These are phyloP conservation scores for Lycophotia porphyrea DNA, from an alignment of 2,888 invertebrate species.

Conservation along the genomic window DNA sequence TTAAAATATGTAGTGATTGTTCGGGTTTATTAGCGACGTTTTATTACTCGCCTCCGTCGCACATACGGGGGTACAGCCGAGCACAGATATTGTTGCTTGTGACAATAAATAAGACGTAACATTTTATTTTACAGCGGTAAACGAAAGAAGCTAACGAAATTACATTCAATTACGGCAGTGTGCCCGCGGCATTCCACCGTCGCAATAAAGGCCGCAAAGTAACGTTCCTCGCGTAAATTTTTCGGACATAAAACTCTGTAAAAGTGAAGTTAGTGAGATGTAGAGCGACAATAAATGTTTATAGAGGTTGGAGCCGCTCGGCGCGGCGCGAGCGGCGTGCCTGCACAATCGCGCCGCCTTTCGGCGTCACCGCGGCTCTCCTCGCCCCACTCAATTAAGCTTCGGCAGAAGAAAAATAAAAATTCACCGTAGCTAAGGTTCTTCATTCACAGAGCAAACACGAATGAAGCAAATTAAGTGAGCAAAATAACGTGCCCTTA, in stretches of 20 bases:
- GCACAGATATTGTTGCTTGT: slow-evolving; percentile 83
- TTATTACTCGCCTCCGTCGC: slow-evolving; percentile 73
- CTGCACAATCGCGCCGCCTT: slow-evolving; percentile 18
- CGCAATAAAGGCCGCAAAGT: slow-evolving; percentile 86
- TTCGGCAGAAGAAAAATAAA: slow-evolving; percentile 83
- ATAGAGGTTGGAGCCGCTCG: slow-evolving; percentile 76
- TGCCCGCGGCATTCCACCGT: slow-evolving; percentile 84
- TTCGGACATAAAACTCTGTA: slow-evolving; percentile 90
- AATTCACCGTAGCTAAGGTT: slow-evolving; percentile 75
- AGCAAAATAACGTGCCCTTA: slow-evolving; percentile 84
- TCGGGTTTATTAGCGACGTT: slow-evolving; percentile 76
- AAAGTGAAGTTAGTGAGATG: slow-evolving; percentile 89
- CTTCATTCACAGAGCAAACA: slow-evolving; percentile 86
- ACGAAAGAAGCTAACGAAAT: slow-evolving; percentile 89
- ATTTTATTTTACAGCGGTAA: slow-evolving; percentile 89
- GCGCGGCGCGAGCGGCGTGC: not conserved
- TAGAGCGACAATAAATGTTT: slow-evolving; percentile 89
- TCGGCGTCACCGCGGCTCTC: slow-evolving; percentile 66
- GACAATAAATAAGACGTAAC: slow-evolving; percentile 89
- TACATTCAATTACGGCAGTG: slow-evolving; percentile 89
- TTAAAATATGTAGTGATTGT: slow-evolving; percentile 75
- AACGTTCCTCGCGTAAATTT: slow-evolving; percentile 88
- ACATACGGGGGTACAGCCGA: slow-evolving; percentile 71
- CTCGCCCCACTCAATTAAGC: slow-evolving; percentile 83
- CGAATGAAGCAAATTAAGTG: slow-evolving; percentile 89